phyloP scores from a whole-genome alignment of 92 coral and sea anemone species.

The Phenganax stokvisi region DNA sequence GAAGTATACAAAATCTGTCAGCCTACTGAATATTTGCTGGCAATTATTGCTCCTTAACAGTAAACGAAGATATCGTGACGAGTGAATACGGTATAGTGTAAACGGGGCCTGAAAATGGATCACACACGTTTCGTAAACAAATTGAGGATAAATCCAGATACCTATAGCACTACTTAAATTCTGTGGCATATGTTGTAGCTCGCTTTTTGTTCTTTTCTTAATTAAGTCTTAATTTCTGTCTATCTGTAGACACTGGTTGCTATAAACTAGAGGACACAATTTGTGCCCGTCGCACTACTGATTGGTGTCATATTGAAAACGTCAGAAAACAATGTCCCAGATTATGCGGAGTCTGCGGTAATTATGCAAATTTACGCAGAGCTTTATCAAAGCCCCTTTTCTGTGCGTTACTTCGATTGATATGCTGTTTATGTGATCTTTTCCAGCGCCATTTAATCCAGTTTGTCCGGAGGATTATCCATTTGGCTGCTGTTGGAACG shows the following conservation, averaged over 20 bases:
- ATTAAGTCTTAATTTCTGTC: background rate
- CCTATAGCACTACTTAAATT: too few relatives aligned
- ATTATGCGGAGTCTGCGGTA: background rate
- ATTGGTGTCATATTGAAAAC: background rate
- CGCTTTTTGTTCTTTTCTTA: too few relatives aligned
- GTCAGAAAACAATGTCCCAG: background rate
- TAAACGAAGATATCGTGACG: too few relatives aligned
- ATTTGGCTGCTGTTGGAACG: slow-evolving; percentile 36
- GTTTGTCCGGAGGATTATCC: slow-evolving; percentile 1
- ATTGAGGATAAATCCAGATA: too few relatives aligned
- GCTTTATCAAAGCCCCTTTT: too few relatives aligned
- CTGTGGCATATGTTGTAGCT: too few relatives aligned
- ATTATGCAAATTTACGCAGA: background rate
- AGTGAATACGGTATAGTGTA: too few relatives aligned
- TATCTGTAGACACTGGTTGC: background rate
- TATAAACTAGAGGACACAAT: background rate
- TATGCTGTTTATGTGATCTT: background rate
- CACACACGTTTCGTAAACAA: too few relatives aligned
- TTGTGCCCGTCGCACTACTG: background rate
- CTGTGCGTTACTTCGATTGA: background rate
- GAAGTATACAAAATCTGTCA: too few relatives aligned
- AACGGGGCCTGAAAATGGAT: too few relatives aligned
- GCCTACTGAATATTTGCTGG: too few relatives aligned
- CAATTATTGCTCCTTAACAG: too few relatives aligned
- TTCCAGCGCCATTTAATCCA: slow-evolving; percentile 4